phyloP scores from a whole-genome alignment of 2,113 vertebrate genomes.

The Gopherus flavomarginatus region DNA sequence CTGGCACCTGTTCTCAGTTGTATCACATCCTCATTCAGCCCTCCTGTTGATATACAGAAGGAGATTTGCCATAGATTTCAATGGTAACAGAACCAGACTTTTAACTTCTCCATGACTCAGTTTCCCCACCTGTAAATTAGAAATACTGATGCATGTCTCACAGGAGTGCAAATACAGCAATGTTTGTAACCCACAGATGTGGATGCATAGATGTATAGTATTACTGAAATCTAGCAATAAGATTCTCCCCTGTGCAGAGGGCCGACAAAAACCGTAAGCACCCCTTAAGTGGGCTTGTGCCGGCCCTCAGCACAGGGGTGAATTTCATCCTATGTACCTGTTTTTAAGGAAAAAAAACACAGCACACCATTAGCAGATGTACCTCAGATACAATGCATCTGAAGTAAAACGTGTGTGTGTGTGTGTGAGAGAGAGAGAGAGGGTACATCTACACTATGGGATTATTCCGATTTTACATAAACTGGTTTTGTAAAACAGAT shows the following conservation, averaged over 20 bases:
- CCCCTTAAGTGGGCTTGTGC: neutral
- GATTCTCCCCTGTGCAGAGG: slow-evolving; percentile 27
- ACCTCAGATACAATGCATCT: neutral
- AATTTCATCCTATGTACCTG: neutral
- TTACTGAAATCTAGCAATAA: slow-evolving; percentile 52
- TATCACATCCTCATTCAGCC: neutral
- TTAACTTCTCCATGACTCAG: slow-evolving; percentile 48
- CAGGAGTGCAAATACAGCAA: neutral
- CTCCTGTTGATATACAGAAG: neutral
- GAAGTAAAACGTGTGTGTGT: neutral
- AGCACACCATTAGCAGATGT: neutral
- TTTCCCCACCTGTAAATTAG: slow-evolving; percentile 44
- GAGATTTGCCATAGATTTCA: slow-evolving; percentile 21
- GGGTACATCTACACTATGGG: no score
- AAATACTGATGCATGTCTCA: slow-evolving; percentile 15
- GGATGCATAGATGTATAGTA: rapidly evolving
- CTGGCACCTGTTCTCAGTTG: neutral
- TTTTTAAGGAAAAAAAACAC: neutral
- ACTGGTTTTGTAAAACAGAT: no score
- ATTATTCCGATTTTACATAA: no score
- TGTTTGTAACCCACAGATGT: neutral
- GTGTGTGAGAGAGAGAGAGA: neutral
- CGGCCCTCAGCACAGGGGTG: neutral
- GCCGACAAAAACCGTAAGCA: neutral
- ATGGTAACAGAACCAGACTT: slow-evolving; percentile 14